phyloP scores from a whole-genome alignment of 2,888 invertebrate species.

The Chelonus formosanus region DNA sequence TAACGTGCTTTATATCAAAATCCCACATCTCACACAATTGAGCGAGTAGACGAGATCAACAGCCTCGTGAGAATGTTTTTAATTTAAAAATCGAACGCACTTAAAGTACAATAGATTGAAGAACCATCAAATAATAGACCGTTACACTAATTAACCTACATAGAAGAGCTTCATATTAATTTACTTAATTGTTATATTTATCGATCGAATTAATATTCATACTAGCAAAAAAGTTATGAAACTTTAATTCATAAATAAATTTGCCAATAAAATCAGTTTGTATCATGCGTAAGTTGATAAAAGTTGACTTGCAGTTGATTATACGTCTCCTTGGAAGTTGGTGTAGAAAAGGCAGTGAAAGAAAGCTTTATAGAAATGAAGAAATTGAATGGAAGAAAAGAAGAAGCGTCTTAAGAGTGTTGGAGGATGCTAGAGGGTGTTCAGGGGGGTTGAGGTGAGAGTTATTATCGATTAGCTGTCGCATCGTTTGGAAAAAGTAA shows the following conservation, averaged over 20 bases:
- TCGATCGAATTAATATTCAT: too few relatives aligned
- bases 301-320: too few relatives aligned
- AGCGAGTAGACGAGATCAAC: constrained; percentile 11
- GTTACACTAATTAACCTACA: too few relatives aligned
- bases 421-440: background rate
- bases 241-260: too few relatives aligned
- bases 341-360: background rate
- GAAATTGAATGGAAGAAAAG: constrained; percentile 1
- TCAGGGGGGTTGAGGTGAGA: constrained; percentile 34
- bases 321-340: too few relatives aligned
- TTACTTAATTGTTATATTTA: too few relatives aligned
- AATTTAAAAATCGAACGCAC: constrained; percentile 1
- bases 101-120: too few relatives aligned
- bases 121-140: too few relatives aligned
- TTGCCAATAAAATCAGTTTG: too few relatives aligned
- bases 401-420: background rate
- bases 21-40: constrained; percentile 46
- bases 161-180: too few relatives aligned
- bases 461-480: constrained; percentile 62
- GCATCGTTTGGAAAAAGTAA: constrained; percentile 61
- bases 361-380: constrained; percentile 12
- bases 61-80: constrained; percentile 41
- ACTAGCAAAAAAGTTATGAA: too few relatives aligned
- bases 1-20: constrained; percentile 19
- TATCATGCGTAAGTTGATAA: too few relatives aligned